Percentiles rank a stretch among this genome's conserved stretches.
Conservation (phyloP, 2,797 vertebrate genomes). For the Neomorphus geoffroyi region DNA sequence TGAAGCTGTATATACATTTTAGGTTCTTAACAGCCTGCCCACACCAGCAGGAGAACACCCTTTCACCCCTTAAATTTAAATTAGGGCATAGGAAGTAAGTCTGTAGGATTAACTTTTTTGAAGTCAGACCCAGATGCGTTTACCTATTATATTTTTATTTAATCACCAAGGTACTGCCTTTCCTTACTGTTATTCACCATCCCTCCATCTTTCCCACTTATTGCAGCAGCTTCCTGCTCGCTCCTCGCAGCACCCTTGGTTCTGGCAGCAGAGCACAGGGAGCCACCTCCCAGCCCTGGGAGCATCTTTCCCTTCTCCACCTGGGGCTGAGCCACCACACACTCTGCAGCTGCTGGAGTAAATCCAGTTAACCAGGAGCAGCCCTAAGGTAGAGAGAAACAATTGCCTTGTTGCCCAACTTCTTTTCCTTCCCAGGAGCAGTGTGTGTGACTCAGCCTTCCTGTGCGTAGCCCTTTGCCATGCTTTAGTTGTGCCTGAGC, state of each 20-base stretch:
- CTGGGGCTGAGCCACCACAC: accelerated
- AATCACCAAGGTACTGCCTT: not conserved
- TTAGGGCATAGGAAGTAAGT: not conserved
- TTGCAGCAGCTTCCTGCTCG: accelerated
- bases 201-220: not conserved
- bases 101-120: not conserved
- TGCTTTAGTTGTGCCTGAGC: not conserved
- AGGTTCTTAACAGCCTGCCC: not conserved
- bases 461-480: accelerated
- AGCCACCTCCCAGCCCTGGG: not conserved
- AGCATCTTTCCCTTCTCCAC: not conserved
- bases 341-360: not conserved
- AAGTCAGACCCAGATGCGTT: not conserved
- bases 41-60: not conserved
- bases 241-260: accelerated
- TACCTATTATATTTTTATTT: not conserved
- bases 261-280: not conserved
- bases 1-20: not conserved
- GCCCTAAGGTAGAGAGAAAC: not conserved
- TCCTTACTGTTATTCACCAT: not conserved
- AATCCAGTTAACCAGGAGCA: not conserved
- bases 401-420: not conserved
- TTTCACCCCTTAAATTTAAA: not conserved
- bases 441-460: accelerated
- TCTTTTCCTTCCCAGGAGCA: not conserved